Evolutionary conservation across 2,888 invertebrate genomes (phyloP), one percentile per base, ranked within the genome.

Genomic region (Temnothorax unifasciatus): DNA sequence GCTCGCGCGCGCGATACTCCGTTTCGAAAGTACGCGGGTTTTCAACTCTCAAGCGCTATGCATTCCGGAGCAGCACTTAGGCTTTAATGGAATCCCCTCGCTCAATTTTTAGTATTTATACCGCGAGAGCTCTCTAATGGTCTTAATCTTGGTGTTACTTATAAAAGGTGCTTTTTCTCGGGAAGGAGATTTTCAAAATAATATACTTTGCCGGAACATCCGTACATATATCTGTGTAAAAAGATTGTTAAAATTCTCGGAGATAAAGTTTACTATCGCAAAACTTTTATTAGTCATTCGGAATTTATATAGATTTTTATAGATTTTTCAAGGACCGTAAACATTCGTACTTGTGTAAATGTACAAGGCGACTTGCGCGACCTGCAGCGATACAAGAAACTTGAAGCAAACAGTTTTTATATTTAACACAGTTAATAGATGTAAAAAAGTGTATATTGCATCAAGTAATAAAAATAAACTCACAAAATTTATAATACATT

Each of bases 41-140:
- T 69, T 76, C 29, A 76, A 38, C 71, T 54, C 52, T 77, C 38
- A 29, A 29, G 25, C 6, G 25, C 21, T 66, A 18, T 66, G 15
- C 52, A 71, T 13, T 54, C 41, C 25, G n/a, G 41, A 69, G 38
- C 25, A 50, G 41, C 69, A 77, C 76, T 76, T 68, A 52, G 75
- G 18, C 9, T 64, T 76, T 52, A 77, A 77, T 77, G 71, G 76
- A 29, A 25, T 25, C 18, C 41, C 11, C 34, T 15, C 18, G 29
- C n/a, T 38, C 11, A 71, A 54, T 77, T 29, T 29, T 3, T 29
- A 29, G 29, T 29, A 29, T 29, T 69, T 69, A 69, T 13, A 52
- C 41, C 18, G 15, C 6, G n/a, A 69, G 71, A 69, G 41, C 18
- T 76, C 25, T 77, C 34, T 34, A 38, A 68, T 54, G 54, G 41